These are phyloP conservation scores for Caenorhabditis angaria DNA, from an alignment of 2,888 invertebrate genomes.

Conservation along the genomic window DNA sequence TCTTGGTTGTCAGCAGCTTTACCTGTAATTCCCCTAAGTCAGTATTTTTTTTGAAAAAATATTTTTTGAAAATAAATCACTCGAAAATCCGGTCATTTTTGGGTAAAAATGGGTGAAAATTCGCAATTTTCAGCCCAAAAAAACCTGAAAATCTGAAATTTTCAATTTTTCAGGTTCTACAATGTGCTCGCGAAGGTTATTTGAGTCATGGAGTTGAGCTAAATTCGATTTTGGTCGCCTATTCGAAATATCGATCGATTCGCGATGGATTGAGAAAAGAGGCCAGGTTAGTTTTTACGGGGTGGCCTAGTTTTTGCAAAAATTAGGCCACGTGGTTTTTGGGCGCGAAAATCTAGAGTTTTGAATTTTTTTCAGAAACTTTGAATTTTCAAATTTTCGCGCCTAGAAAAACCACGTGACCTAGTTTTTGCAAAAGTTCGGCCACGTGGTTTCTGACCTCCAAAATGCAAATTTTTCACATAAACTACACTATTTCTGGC, in stretches of 20 bases:
- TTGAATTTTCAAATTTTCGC: background rate
- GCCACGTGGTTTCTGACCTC: no score
- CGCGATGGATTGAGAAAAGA: slow-evolving; percentile 40
- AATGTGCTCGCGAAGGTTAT: slow-evolving; percentile 66
- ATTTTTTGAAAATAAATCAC: background rate
- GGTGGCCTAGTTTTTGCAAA: no score
- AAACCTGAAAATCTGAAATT: no score
- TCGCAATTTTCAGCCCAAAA: no score
- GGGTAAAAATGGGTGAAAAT: no score
- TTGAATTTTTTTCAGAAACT: background rate
- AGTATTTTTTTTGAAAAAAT: background rate
- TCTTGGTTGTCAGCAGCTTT: background rate
- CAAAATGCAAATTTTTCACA: background rate
- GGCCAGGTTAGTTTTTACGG: slow-evolving; percentile 38
- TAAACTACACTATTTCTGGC: no score
- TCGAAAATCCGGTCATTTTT: no score
- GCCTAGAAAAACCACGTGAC: no score
- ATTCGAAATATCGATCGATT: slow-evolving; percentile 51
- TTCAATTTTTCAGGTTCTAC: slow-evolving; percentile 57
- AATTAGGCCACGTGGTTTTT: no score
- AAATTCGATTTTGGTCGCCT: slow-evolving; percentile 65
- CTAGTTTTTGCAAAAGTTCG: no score
- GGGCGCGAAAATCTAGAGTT: no score
- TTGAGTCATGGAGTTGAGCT: slow-evolving; percentile 66
- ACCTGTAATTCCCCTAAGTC: background rate